phyloP scores from a whole-genome alignment of 2,888 invertebrate species.

The Dione vanillae region DNA sequence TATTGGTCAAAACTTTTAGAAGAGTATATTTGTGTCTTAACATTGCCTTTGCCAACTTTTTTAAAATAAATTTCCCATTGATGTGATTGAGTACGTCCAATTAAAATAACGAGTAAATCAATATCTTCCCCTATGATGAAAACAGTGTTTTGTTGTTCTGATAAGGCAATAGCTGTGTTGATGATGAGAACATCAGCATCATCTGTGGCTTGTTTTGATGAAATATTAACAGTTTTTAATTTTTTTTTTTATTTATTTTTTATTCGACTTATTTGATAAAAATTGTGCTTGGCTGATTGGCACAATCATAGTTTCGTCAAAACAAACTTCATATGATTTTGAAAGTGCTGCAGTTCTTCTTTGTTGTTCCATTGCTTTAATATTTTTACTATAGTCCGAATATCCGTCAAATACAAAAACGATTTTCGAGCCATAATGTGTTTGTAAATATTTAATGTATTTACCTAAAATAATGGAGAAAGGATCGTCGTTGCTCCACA shows the following conservation, averaged over 20 bases:
- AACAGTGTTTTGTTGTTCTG: constrained; percentile 50
- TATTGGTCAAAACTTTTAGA: too few relatives aligned
- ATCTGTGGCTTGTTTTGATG: constrained; percentile 58
- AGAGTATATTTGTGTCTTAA: too few relatives aligned
- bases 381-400: constrained; percentile 56
- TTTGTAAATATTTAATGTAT: constrained; percentile 49
- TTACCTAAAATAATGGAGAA: constrained; percentile 48
- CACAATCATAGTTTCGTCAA: constrained; percentile 54
- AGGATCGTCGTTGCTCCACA: constrained; percentile 53
- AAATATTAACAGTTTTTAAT: constrained; percentile 57
- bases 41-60: too few relatives aligned
- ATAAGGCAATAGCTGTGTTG: constrained; percentile 56
- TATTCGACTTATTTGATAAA: constrained; percentile 44
- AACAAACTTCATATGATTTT: constrained; percentile 59
- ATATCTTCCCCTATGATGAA: constrained; percentile 58
- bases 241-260: constrained; percentile 53
- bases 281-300: constrained; percentile 48
- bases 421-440: constrained; percentile 51
- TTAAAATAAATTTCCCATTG: constrained; percentile 9
- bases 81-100: constrained; percentile 54
- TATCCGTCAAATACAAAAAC: constrained; percentile 59
- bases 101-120: constrained; percentile 60
- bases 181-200: constrained; percentile 62
- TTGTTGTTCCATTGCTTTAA: constrained; percentile 59
- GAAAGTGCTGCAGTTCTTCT: constrained; percentile 60